Percentiles rank a stretch among this genome's conserved stretches.
Conservation (phyloP, 2,888 invertebrate species). For the Dione vanillae region DNA sequence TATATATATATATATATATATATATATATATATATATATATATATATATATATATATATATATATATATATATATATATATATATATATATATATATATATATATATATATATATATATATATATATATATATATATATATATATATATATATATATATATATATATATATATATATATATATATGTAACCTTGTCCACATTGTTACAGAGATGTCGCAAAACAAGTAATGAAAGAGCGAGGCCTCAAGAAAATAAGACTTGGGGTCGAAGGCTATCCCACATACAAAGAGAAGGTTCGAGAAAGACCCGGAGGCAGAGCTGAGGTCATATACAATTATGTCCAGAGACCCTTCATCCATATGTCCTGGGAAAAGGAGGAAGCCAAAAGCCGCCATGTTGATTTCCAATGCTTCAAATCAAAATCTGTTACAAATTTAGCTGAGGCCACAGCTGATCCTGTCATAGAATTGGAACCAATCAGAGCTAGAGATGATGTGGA, state of each 20-base stretch:
- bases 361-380: slow-evolving; percentile 99
- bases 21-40: too few species aligned
- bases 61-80: too few species aligned
- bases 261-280: slow-evolving; percentile 99
- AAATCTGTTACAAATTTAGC: slow-evolving; percentile 98
- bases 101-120: too few species aligned
- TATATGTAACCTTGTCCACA: background rate
- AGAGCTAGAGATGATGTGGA: slow-evolving; percentile 68
- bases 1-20: too few species aligned
- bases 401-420: slow-evolving; percentile 99
- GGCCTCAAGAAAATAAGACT: slow-evolving; percentile 99
- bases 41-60: too few species aligned
- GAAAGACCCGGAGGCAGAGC: slow-evolving; percentile 96
- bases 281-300: slow-evolving; percentile 99
- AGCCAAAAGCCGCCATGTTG: slow-evolving; percentile 98
- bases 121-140: too few species aligned
- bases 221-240: slow-evolving; percentile 99
- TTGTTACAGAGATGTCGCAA: slow-evolving; percentile 94
- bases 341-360: slow-evolving; percentile 99
- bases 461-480: slow-evolving; percentile 86
- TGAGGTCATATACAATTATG: slow-evolving; percentile 99
- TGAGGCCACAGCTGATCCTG: slow-evolving; percentile 96
- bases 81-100: too few species aligned
- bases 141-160: too few species aligned
- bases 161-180: too few species aligned